Conservation (phyloP, 2,888 invertebrate genomes). For the Thecocarcelia acutangulata region DNA sequence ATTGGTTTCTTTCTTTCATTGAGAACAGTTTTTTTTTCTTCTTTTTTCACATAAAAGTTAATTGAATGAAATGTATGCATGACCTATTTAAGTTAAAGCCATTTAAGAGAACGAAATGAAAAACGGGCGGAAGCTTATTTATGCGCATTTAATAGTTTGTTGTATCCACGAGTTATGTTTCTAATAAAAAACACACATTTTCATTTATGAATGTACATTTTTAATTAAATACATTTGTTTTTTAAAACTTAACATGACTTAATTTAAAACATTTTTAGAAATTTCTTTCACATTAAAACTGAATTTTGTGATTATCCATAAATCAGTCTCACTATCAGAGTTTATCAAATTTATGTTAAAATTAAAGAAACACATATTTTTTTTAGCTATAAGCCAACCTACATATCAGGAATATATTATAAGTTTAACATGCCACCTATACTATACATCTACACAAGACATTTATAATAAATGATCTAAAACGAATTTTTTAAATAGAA, state of each 20-base stretch:
- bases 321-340: constrained; percentile 34
- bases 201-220: background rate
- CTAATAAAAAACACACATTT: background rate
- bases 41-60: no score
- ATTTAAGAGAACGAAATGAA: no score
- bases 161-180: background rate
- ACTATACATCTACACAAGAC: background rate
- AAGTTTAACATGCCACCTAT: background rate
- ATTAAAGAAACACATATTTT: constrained; percentile 18
- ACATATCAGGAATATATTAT: constrained; percentile 13
- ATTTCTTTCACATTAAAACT: constrained; percentile 20
- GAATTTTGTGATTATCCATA: constrained; percentile 37
- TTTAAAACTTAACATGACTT: background rate
- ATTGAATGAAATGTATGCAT: no score
- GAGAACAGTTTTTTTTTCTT: no score
- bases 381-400: constrained; percentile 4
- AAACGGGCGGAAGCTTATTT: no score
- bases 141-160: no score
- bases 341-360: constrained; percentile 45
- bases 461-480: background rate
- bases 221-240: constrained; percentile 5
- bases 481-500: background rate
- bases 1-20: no score
- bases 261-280: constrained; percentile 3
- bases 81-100: no score